phyloP scores from a whole-genome alignment of 2,113 vertebrate species.

The Brachyhypopomus gauderio region DNA sequence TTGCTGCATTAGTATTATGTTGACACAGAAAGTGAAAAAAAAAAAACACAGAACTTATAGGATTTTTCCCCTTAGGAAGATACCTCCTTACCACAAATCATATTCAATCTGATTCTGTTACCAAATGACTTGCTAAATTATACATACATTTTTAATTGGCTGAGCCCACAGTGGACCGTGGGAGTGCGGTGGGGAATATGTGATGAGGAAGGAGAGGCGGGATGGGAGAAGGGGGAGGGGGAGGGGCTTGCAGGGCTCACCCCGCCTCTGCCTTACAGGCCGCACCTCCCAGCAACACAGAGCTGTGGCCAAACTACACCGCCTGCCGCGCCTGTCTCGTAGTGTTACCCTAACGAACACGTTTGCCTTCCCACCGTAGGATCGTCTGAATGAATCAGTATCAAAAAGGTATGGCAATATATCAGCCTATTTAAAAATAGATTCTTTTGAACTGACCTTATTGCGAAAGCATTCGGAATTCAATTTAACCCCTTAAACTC shows the following conservation, averaged over 20 bases:
- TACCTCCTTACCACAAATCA: slow-evolving; percentile 56
- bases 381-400: too few species aligned
- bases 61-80: slow-evolving; percentile 44
- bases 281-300: slow-evolving; percentile 50
- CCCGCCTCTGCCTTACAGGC: slow-evolving; percentile 64
- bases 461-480: slow-evolving; percentile 15
- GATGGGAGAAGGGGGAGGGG: slow-evolving; percentile 51
- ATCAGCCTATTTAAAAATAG: too few species aligned
- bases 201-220: slow-evolving; percentile 64
- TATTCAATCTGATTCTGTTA: slow-evolving; percentile 63
- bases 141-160: slow-evolving; percentile 78
- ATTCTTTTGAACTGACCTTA: too few species aligned
- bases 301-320: slow-evolving; percentile 15
- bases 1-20: not conserved
- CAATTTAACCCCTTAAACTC: not conserved
- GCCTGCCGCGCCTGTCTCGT: not conserved
- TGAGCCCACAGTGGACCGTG: slow-evolving; percentile 51
- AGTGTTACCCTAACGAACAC: not conserved
- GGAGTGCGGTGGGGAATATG: slow-evolving; percentile 59
- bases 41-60: slow-evolving; percentile 42
- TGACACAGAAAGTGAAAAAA: slow-evolving; percentile 32
- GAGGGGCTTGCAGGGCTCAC: slow-evolving; percentile 12
- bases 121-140: slow-evolving; percentile 75
- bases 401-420: too few species aligned
- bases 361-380: not conserved